Evolutionary conservation across 1,140 invertebrate species (phyloP).

Genomic region (Phocides pigmalion): DNA sequence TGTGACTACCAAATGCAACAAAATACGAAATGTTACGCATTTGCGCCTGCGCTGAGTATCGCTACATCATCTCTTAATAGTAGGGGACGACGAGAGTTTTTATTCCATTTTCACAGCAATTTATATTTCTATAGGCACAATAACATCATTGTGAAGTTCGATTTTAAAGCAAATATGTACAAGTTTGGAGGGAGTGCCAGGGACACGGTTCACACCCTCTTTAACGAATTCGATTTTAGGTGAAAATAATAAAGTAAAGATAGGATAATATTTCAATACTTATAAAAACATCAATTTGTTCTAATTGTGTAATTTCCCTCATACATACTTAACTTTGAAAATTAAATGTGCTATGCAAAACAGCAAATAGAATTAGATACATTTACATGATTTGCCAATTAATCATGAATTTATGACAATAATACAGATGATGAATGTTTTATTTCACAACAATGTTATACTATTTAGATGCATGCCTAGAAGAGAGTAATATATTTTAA

Average conservation of each 20-base stretch:
- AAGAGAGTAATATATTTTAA: no score
- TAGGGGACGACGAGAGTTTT: constrained; percentile 75
- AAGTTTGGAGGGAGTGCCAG: constrained; percentile 63
- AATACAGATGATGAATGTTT: no score
- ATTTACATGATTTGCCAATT: no score
- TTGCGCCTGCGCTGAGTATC: constrained; percentile 72
- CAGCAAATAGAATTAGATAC: no score
- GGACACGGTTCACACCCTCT: constrained; percentile 74
- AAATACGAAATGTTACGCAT: constrained; percentile 51
- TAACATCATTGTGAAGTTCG: constrained; percentile 73
- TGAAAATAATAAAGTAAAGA: constrained; percentile 11
- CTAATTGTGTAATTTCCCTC: no score
- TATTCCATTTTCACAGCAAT: constrained; percentile 82
- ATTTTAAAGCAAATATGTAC: constrained; percentile 79
- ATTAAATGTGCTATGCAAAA: no score
- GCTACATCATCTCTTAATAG: constrained; percentile 81
- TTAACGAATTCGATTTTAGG: constrained; percentile 43
- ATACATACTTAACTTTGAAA: no score
- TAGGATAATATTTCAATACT: constrained; percentile 1
- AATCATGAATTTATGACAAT: no score
- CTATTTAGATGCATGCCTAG: no score
- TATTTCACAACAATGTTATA: no score
- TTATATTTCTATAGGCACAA: constrained; percentile 75
- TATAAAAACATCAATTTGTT: constrained; percentile 7
- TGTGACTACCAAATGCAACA: constrained; percentile 39